Conservation (phyloP, 2,113 vertebrate species). For the Chloropsis cyanopogon region DNA sequence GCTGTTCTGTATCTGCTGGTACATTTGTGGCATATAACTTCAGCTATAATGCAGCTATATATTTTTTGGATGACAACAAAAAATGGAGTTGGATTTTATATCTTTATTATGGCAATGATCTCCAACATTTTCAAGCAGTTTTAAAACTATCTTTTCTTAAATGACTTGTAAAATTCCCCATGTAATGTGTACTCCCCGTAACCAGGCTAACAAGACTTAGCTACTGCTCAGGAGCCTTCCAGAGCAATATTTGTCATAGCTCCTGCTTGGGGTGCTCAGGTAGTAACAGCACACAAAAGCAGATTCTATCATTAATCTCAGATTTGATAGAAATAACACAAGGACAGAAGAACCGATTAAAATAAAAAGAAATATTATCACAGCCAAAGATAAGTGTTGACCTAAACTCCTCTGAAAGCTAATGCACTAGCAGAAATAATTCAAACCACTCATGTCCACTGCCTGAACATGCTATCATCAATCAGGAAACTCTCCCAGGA, state of each 20-base stretch:
- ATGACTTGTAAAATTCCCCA: background rate
- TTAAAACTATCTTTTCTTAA: background rate
- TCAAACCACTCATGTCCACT: background rate
- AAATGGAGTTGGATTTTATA: background rate
- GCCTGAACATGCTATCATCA: background rate
- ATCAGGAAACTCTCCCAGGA: slow-evolving; percentile 17
- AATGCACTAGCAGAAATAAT: background rate
- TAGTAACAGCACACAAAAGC: background rate
- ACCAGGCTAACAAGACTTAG: background rate
- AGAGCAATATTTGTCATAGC: background rate
- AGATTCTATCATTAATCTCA: slow-evolving; percentile 2
- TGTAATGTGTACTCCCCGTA: background rate
- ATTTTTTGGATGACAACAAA: background rate
- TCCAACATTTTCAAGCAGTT: background rate
- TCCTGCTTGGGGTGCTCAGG: background rate
- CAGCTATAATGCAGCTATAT: background rate
- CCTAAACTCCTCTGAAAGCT: background rate
- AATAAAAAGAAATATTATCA: slow-evolving; percentile 1
- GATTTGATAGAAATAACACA: background rate
- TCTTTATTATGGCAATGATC: background rate
- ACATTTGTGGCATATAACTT: background rate
- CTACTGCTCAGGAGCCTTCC: background rate
- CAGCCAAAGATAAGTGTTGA: background rate
- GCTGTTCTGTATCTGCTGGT: background rate
- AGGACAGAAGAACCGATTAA: background rate